Base-by-base conservation (phyloP, 2,113 vertebrate species). In the Genyomyrus donnyi region DNA sequence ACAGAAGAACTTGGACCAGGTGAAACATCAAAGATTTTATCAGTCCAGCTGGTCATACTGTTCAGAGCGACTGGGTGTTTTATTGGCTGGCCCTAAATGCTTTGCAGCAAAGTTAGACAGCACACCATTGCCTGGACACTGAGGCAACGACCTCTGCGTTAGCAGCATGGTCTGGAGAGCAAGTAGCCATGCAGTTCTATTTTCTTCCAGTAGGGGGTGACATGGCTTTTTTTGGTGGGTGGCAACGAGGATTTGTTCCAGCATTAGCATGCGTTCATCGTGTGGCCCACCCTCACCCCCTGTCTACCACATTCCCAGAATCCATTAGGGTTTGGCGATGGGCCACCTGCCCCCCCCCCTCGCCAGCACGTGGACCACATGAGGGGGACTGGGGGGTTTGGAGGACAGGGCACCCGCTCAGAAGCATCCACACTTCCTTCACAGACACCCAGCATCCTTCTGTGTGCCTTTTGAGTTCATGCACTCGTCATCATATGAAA, bases 281-380 rank as follows among this genome's bases (percentile, higher is more conserved):
- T 17, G 45, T 53, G n/a, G 48, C 74, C 87, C 86, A 87, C 48
- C 46, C 27, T 53, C 85, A 48, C 85, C 35, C 35, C 2, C 35
- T 2, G 2, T 39, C 35, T 2, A 39, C 35, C 15, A 3, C 49
- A 94, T 94, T 94, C 93, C 94, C 95, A 94, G 95, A 95, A 93
- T 95, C 94, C 94, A 96, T 96, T 95, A 95, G 94, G 92, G 87
- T 92, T 91, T 95, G 95, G 95, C 95, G 91, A 89, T 88, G 90
- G 92, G 93, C 94, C 91, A 92, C 90, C 35, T 35, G 35, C 35
- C 35, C 35, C 35, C 35, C 58, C 93, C 93, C 49, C 50, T 0
- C 91, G 91, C 92, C 92, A 93, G 94, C 94, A 94, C 88, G 89
- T 90, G 90, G 83, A 91, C 89, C 89, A 91, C 58, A 31, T 42